These are phyloP conservation scores for Dolichomitus sp. DNA, from an alignment of 2,888 invertebrate genomes.

Conservation along the genomic window DNA sequence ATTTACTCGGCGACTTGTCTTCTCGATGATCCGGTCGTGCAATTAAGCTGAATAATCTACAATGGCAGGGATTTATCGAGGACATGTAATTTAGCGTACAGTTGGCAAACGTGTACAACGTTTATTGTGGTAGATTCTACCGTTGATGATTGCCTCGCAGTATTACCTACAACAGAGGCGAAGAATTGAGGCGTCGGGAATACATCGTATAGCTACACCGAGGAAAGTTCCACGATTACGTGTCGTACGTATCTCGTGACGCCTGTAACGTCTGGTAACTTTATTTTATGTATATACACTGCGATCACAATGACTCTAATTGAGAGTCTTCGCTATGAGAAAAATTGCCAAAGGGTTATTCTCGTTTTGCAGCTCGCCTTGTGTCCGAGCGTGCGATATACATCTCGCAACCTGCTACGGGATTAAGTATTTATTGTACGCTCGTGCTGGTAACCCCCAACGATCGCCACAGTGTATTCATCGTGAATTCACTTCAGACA, in stretches of 20 bases:
- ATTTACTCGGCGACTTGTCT: slow-evolving; percentile 3
- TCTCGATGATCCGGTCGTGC: slow-evolving; percentile 15
- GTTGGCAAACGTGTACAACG: slow-evolving; percentile 33
- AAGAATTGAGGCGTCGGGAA: slow-evolving; percentile 9
- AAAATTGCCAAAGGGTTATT: slow-evolving; percentile 43
- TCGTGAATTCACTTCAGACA: background rate
- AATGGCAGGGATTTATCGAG: slow-evolving; percentile 40
- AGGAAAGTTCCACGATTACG: slow-evolving; percentile 47
- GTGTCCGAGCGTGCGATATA: background rate
- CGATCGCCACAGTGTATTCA: background rate
- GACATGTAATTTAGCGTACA: slow-evolving; percentile 46
- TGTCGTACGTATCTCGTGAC: slow-evolving; percentile 11
- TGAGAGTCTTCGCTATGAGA: slow-evolving; percentile 22
- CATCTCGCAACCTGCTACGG: background rate
- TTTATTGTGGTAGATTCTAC: slow-evolving; percentile 30
- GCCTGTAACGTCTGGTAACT: slow-evolving; percentile 29
- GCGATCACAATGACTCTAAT: slow-evolving; percentile 12
- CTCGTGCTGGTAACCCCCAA: background rate
- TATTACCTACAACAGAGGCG: slow-evolving; percentile 5
- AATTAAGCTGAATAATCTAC: slow-evolving; percentile 59
- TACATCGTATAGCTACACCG: background rate
- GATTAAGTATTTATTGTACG: slow-evolving; percentile 17
- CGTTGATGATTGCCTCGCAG: slow-evolving; percentile 45
- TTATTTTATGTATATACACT: slow-evolving; percentile 3
- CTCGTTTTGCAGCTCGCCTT: background rate